Conservation (phyloP, 1,140 invertebrate genomes). For the Piezodorus guildinii region DNA sequence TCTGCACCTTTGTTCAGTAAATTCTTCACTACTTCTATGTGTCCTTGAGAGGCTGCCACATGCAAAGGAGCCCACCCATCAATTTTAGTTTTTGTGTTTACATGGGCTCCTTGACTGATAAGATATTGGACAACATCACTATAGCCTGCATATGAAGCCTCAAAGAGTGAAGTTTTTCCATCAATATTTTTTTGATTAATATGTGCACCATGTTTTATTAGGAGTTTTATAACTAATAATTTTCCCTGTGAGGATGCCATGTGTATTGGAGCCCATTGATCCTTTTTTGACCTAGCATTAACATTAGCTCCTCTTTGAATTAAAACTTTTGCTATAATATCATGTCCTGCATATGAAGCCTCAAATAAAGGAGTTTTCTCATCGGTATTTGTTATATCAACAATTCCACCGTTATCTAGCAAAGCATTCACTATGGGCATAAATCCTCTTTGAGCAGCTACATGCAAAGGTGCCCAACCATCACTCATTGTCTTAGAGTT, state of each 20-base stretch:
- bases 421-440: background rate
- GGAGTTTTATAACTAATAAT: background rate
- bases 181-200: background rate
- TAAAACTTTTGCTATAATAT: background rate
- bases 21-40: background rate
- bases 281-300: background rate
- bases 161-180: background rate
- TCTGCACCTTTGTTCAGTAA: background rate
- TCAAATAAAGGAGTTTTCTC: background rate
- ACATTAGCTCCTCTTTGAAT: background rate
- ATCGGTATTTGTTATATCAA: background rate
- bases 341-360: background rate
- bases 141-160: background rate
- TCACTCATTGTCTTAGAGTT: background rate
- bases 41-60: background rate
- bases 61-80: background rate
- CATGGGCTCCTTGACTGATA: background rate
- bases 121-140: background rate
- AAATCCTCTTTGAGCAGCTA: background rate
- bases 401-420: background rate
- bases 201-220: background rate
- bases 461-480: background rate
- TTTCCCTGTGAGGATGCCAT: background rate
- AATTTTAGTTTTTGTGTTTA: background rate
- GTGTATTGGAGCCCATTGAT: background rate